Base-by-base conservation (phyloP, 2,797 vertebrate species). In the Sarcoramphus papa region DNA sequence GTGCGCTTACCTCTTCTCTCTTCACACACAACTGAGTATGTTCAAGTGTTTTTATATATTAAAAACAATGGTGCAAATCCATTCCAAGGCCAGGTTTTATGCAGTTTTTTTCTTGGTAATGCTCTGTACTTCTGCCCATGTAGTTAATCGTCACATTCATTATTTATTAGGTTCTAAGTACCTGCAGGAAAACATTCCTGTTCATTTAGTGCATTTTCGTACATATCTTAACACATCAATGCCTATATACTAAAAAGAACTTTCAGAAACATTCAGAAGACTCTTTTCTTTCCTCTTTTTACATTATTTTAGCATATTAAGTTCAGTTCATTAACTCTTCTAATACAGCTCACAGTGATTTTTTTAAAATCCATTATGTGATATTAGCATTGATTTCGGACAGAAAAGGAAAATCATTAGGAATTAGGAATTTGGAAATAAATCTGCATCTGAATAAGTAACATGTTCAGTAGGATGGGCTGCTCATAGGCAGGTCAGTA, bases 81-180 rank as follows among this genome's bases (percentile, higher is more conserved):
- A 1, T 86, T 94, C 90, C 86, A 95, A 91, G 33, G 27, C 27
- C 75, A 59, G 69, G 33, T 90, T 79, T 93, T 81, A 93, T 37
- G 73, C 31, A 67, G 12, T 22, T 35, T 75, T 88, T 92, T 94
- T 53, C 74, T 83, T 83, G 64, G 43, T 73, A 68, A 45, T 53
- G 40, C 20, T 86, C 53, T 90, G 67, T 75, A 70, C 68, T 83
- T 91, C 54, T 94, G 68, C 81, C 74, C 20, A 27, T 85, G 69
- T 89, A 91, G 25, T 93, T 96, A 93, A 93, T 92, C 62, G 79
- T 70, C 73, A 59, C 70, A 73, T 96, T 82, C 28, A 92, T 95
- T 95, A 95, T 96, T 97, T 96, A 96, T 96, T 89, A 88, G n/a
- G 18, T 84, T 75, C 51, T 89, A 93, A 96, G 84, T 94, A 96